Base-by-base conservation (phyloP, 2,113 vertebrate genomes). In the Glaucomys volans region DNA sequence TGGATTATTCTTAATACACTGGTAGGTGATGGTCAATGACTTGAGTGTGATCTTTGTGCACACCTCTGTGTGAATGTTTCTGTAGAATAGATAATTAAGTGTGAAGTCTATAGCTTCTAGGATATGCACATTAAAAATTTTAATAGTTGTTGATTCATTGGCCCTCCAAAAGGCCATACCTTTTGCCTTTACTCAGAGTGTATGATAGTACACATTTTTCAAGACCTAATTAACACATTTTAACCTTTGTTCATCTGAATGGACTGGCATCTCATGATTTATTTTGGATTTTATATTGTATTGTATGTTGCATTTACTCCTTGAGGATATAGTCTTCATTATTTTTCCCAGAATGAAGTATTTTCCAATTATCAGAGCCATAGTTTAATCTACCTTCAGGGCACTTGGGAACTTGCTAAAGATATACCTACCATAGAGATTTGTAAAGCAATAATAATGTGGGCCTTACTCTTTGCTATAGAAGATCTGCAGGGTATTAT, bases 281-380 rank as follows among this genome's bases (percentile, higher is more conserved):
- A 42, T 72, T 88, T 75, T 92, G 57, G 17, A 32, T 72, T 79
- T 44, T 66, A 26, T 50, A 47, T 0, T 83, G 1, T 91, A 66
- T 85, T 92, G 84, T n/a, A 83, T 71, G 22, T 85, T 86, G 30
- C 44, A 90, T 92, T 87, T 95, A 71, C 71, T 91, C 8, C 50
- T 81, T 91, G 59, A 94, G 64, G n/a, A 18, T 17, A 8, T 20
- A 8, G 35, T 32, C 50, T 35, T 67, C 18, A 50, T 85, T 62
- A 75, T 67, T 83, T 94, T 91, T 42, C 35, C 66, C 40, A 5
- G 69, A 86, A 57, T 90, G 28, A 82, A 93, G 4, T 91, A 44
- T 79, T 81, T 95, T 72, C 71, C 42, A 87, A 22, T 74, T 35
- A 91, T 44, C 18, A 90, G 50, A 67, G 47, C 28, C 24, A 74